Evolutionary conservation across 2,797 vertebrate species (phyloP).

Genomic region (Meriones psammophilus): DNA sequence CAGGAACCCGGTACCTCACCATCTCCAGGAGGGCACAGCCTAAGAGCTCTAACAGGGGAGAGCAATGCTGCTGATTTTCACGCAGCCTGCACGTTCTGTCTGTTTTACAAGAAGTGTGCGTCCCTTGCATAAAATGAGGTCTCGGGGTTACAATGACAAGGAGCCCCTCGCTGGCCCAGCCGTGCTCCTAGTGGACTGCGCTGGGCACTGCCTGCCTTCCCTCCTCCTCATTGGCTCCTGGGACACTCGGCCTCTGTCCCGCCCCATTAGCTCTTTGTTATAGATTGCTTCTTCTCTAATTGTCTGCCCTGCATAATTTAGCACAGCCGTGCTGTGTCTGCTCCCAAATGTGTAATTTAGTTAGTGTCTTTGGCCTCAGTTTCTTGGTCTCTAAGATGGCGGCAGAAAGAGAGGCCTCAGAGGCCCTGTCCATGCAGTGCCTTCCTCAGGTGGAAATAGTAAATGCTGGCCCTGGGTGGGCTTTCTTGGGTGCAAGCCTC

Average conservation of each 20-base stretch:
- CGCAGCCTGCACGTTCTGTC: not conserved
- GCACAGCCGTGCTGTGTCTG: not conserved
- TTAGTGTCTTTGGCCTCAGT: conserved; percentile 30
- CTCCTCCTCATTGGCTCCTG: not conserved
- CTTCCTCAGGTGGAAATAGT: not conserved
- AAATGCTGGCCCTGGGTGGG: not conserved
- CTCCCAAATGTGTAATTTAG: conserved; percentile 30
- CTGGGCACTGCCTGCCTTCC: not conserved
- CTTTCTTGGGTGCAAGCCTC: not conserved
- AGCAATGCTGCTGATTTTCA: not conserved
- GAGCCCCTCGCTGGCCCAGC: not conserved
- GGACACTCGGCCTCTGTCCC: not conserved
- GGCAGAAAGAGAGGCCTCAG: not conserved
- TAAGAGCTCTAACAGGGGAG: no score
- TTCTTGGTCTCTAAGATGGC: not conserved
- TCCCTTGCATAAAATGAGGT: not conserved
- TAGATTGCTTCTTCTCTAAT: conserved; percentile 33
- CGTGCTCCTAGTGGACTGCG: accelerated
- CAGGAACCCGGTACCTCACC: not conserved
- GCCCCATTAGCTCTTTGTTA: conserved; percentile 40
- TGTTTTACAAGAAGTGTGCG: not conserved
- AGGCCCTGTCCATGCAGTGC: not conserved
- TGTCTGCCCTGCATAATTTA: conserved; percentile 26
- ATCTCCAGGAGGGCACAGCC: not conserved
- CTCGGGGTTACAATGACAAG: no score